phyloP scores from a whole-genome alignment of 2,888 invertebrate genomes.

The Eucriotettix oculatus region DNA sequence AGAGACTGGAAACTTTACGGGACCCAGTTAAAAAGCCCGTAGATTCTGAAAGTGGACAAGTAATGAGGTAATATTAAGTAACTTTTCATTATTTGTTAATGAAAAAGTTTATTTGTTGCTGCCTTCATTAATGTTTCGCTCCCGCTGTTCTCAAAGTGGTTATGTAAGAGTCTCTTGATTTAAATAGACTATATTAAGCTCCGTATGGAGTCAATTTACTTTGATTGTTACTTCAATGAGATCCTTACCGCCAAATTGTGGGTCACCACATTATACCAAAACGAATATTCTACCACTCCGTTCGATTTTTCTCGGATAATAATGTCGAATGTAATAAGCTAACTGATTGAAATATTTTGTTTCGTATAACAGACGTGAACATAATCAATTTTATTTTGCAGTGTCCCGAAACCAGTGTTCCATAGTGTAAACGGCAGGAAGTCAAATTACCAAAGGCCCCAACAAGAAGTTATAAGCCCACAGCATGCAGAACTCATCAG shows the following conservation, averaged over 20 bases:
- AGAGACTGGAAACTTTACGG: slow-evolving; percentile 57
- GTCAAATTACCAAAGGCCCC: slow-evolving; percentile 38
- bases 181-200: no score
- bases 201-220: no score
- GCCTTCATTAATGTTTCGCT: no score
- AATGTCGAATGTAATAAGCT: no score
- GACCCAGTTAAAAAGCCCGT: slow-evolving; percentile 47
- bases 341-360: no score
- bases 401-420: slow-evolving; percentile 69
- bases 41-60: slow-evolving; percentile 48
- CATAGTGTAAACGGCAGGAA: slow-evolving; percentile 47
- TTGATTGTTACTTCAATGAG: no score
- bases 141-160: neutral
- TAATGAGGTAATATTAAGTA: slow-evolving; percentile 36
- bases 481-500: slow-evolving; percentile 77
- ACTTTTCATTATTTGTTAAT: no score
- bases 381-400: slow-evolving; percentile 22
- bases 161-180: neutral
- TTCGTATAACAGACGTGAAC: neutral
- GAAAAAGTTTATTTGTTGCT: no score
- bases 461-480: slow-evolving; percentile 47
- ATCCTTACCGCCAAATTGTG: no score
- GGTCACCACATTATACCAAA: no score
- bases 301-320: no score
- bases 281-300: no score